Evolutionary conservation across 1,140 invertebrate genomes (phyloP).

Genomic region (Vollenhovia emeryi): DNA sequence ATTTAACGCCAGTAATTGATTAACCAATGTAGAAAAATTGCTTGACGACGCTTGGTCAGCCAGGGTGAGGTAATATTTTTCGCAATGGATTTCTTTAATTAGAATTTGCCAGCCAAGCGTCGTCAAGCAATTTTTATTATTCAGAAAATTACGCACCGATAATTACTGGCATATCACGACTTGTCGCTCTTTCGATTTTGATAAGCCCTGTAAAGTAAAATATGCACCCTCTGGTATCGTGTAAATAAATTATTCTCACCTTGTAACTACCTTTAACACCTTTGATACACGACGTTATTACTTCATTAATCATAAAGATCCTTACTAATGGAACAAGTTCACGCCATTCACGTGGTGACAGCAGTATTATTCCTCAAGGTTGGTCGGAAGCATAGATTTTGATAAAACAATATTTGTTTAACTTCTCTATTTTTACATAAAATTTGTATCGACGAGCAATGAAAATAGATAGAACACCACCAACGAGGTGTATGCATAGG

Average conservation of each 20-base stretch:
- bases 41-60: too few relatives aligned
- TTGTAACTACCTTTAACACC: conserved; percentile 35
- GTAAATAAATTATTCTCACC: not conserved
- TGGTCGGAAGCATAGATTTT: not conserved
- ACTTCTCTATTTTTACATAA: not conserved
- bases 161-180: not conserved
- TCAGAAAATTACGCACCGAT: not conserved
- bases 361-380: not conserved
- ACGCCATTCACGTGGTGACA: not conserved
- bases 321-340: conserved; percentile 36
- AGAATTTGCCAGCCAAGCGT: too few relatives aligned
- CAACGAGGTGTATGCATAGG: not conserved
- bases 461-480: not conserved
- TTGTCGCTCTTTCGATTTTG: not conserved
- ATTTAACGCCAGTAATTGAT: too few relatives aligned
- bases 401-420: not conserved
- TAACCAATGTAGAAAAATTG: too few relatives aligned
- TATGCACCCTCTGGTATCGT: not conserved
- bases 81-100: too few relatives aligned
- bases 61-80: too few relatives aligned
- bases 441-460: not conserved
- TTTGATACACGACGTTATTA: not conserved
- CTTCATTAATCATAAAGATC: conserved; percentile 25
- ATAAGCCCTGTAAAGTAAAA: not conserved
- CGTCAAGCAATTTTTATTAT: too few relatives aligned